Conservation (phyloP, 2,113 vertebrate species). For the Shinisaurus crocodilurus region DNA sequence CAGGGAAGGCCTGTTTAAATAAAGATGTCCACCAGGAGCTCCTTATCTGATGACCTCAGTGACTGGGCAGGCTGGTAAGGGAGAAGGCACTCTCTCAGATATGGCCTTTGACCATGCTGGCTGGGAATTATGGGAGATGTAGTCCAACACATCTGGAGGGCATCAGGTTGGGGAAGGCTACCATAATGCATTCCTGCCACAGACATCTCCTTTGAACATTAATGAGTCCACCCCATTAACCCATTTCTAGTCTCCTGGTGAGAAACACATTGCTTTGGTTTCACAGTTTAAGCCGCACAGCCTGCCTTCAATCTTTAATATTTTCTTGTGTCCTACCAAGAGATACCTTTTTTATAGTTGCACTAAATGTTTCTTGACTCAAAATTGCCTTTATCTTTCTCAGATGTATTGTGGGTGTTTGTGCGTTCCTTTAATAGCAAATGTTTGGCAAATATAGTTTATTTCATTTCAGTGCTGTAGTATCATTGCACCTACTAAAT, state of each 20-base stretch:
- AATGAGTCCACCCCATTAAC: accelerated
- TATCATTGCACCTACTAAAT: neutral
- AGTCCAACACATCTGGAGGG: too few species aligned
- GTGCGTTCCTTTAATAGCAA: neutral
- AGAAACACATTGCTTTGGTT: neutral
- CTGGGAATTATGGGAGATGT: too few species aligned
- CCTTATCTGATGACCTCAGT: too few species aligned
- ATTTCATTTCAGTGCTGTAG: neutral
- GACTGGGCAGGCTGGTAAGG: too few species aligned
- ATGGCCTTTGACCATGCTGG: too few species aligned
- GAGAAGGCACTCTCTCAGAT: too few species aligned
- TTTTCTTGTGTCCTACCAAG: constrained; percentile 24
- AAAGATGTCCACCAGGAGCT: too few species aligned
- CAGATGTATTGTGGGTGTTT: neutral
- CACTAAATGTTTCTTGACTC: neutral
- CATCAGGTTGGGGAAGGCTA: too few species aligned
- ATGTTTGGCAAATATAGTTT: neutral
- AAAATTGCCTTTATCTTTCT: neutral
- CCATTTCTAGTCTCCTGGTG: accelerated
- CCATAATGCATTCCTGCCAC: neutral
- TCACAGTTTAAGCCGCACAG: neutral
- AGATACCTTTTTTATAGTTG: neutral
- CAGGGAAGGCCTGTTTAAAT: too few species aligned
- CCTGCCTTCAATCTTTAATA: neutral
- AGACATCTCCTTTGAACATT: neutral